Evolutionary conservation across 1,140 invertebrate genomes (phyloP).

Genomic region (Meteorus sp.): DNA sequence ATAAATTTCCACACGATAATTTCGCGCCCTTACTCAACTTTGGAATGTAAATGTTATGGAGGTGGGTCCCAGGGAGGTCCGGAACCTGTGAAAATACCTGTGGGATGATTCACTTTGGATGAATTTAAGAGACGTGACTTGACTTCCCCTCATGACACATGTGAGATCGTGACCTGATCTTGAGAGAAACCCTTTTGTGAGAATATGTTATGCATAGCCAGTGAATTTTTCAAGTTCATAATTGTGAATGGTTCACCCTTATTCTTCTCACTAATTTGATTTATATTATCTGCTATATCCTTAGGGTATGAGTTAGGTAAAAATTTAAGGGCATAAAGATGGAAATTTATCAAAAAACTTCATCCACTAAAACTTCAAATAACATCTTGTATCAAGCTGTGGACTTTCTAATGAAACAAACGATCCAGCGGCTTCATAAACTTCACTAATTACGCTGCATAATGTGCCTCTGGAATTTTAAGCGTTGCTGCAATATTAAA

Average conservation of each 20-base stretch:
- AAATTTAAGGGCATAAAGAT: too few species aligned
- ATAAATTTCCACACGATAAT: not conserved
- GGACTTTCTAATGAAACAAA: not conserved
- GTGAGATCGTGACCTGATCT: not conserved
- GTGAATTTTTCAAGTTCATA: not conserved
- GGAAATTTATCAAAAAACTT: too few species aligned
- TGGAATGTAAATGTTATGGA: not conserved
- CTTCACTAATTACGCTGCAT: not conserved
- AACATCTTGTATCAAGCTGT: too few species aligned
- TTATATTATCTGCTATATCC: too few species aligned
- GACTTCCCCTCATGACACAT: slow-evolving; percentile 7
- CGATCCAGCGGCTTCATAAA: not conserved
- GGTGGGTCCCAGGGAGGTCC: not conserved
- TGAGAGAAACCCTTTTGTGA: not conserved
- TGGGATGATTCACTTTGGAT: slow-evolving; percentile 41
- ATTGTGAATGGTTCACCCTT: not conserved
- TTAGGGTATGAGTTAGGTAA: too few species aligned
- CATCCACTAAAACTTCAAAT: too few species aligned
- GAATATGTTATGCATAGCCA: not conserved
- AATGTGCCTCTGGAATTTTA: not conserved
- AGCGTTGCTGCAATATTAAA: not conserved
- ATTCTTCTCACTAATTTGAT: too few species aligned
- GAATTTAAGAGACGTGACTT: slow-evolving; percentile 30
- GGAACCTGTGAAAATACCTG: slow-evolving; percentile 23
- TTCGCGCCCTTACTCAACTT: not conserved